Base-by-base conservation (phyloP, 2,888 invertebrate genomes). In the Tinea trinotella region DNA sequence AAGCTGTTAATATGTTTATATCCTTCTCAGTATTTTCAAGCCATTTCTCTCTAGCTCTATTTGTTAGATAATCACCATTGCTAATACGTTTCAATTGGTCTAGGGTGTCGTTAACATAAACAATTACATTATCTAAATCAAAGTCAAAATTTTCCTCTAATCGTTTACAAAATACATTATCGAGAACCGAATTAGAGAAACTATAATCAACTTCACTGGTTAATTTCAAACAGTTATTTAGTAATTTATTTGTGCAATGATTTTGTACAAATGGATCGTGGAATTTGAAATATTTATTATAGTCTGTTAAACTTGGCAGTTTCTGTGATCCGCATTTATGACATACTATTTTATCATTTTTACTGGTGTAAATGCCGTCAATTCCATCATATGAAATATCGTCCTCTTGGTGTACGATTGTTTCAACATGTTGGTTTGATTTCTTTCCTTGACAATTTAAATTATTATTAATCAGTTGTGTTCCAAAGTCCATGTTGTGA, bases 51-150 rank as follows among this genome's bases (percentile, higher is more conserved):
- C 75, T 83, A n/a, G 70, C 79, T 61, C 62, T 75, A 1, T 80
- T 81, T 2, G 81, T 81, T 56, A 85, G 66, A 58, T 76, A 85
- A 57, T 85, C 85, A 1, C 85, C 85, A 54, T 85, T 82, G 57
- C 83, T 83, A 17, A 85, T 84, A 12, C 82, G 73, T 60, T 78
- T 83, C n/a, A 85, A 61, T 58, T 85, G 83, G 1, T 83, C 82
- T 54, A 85, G 82, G 1, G 81, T 81, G 53, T 77, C 68, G 55
- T 73, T 72, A 0, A 82, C 82, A 56, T 83, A 76, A 60, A 62
- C 63, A 34, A 85, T 83, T 4, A 84, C 68, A 55, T 74, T 82
- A 9, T 85, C 84, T 80, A 85, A 80, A 57, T 83, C 76, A 60
- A 82, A 78, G 58, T 71, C 78, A 55, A 75, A 77, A 59, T 78